Base-by-base conservation (phyloP, 2,888 invertebrate genomes). In the Bhutanitis thaidina region DNA sequence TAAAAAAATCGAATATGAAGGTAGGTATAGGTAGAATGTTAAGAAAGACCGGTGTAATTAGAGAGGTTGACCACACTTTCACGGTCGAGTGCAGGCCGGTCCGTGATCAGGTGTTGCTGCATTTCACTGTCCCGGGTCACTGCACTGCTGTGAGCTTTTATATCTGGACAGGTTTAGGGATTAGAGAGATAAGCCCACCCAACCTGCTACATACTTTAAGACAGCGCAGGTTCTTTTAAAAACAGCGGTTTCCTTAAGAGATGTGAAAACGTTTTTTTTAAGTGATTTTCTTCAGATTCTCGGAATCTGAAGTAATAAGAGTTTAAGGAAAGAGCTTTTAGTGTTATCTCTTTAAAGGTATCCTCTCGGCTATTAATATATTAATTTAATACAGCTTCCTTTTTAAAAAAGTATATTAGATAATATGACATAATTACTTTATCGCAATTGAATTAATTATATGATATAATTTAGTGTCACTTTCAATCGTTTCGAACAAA, bases 91-190 rank as follows among this genome's bases (percentile, higher is more conserved):
- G 71, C 69, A 66, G 67, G 73, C 64, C 65, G 62, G 68, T 68
- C 69, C 60, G 74, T 76, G 29, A 43, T 39, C 73, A 65, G 67
- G 72, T 67, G 67, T 68, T 69, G 67, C 69, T 69, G 71, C 74
- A 77, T 87, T 83, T 82, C 80, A 75, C 81, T 75, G 70, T 68
- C 68, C 59, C 71, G 74, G 82, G 80, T 85, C 83, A 79, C 71
- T 82, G 83, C 75, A 74, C 80, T 67, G 64, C 80, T 67, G 64
- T 44, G 37, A 56, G 49, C 54, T 44, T 47, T 45, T 54, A 39
- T 52, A 43, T 25, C 41, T 43, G 46, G 20, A 38, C 47, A 41
- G 43, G 52, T 48, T 52, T 39, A 47, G 43, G 52, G 47, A 48
- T 47, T 46, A 47, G 20, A 27, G 20, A 27, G 30, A 10, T n/a